These are phyloP conservation scores for Bergia puertoricense DNA, from an alignment of 92 coral and sea anemone species.

Conservation along the genomic window DNA sequence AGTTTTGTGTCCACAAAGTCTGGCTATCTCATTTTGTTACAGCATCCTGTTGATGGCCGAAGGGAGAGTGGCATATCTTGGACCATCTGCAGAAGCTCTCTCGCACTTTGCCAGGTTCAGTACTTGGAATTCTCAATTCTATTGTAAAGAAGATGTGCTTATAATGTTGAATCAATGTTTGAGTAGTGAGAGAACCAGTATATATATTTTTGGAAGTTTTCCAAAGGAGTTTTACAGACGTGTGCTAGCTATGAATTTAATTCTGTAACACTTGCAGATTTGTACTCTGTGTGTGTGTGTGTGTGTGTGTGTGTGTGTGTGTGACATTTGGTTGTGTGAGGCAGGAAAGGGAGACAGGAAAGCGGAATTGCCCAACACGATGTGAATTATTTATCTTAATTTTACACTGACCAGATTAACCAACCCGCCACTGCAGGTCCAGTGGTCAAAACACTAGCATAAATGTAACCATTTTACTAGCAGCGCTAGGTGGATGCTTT, in stretches of 20 bases:
- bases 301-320: not conserved
- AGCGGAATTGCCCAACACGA: not conserved
- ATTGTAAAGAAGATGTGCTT: not conserved
- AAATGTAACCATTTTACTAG: not conserved
- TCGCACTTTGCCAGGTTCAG: slow-evolving; percentile 66
- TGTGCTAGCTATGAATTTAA: too few species aligned
- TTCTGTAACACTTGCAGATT: too few species aligned
- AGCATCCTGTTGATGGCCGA: slow-evolving; percentile 77
- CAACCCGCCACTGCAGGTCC: not conserved
- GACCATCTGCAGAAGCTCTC: slow-evolving; percentile 68
- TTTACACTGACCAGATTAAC: too few species aligned
- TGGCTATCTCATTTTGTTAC: not conserved
- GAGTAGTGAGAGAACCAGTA: too few species aligned
- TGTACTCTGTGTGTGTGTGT: not conserved
- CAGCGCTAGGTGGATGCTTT: not conserved
- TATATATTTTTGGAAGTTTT: too few species aligned
- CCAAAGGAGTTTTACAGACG: too few species aligned
- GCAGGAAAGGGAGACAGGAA: not conserved
- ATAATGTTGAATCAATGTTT: not conserved
- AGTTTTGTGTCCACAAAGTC: too few species aligned
- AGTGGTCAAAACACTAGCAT: too few species aligned
- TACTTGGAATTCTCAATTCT: not conserved
- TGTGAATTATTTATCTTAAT: too few species aligned
- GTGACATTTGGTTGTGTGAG: not conserved
- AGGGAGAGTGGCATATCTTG: slow-evolving; percentile 80